Conservation (phyloP, 2,888 invertebrate genomes). For the Patella ulyssiponensis region DNA sequence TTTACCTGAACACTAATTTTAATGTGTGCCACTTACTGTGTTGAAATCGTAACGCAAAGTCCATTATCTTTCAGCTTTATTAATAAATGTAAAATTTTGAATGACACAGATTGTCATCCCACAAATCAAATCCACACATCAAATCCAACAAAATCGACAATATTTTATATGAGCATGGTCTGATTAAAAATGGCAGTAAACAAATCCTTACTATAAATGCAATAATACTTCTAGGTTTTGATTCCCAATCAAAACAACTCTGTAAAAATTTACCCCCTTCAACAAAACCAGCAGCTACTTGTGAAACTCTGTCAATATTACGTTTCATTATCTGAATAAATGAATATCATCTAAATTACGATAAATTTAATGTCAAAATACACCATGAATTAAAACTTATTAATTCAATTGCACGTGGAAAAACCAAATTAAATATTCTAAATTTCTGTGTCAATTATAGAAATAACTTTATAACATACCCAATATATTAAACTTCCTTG, state of each 20-base stretch:
- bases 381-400: no score
- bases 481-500: no score
- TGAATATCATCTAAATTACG: not conserved
- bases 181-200: not conserved
- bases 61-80: not conserved
- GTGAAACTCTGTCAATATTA: constrained; percentile 92
- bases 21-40: no score
- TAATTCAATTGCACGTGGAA: no score
- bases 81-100: not conserved
- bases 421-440: no score
- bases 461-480: no score
- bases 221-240: constrained; percentile 80
- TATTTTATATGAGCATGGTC: not conserved
- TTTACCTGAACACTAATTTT: no score
- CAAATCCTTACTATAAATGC: constrained; percentile 79
- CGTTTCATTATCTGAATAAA: constrained; percentile 82
- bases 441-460: no score
- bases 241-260: constrained; percentile 98
- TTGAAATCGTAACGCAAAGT: no score
- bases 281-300: constrained; percentile 89
- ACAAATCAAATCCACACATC: no score
- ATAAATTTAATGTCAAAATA: no score
- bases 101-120: no score
- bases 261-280: constrained; percentile 92
- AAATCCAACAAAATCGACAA: not conserved